Evolutionary conservation across 2,888 invertebrate genomes (phyloP).

Genomic region (Acrobasis suavella): DNA sequence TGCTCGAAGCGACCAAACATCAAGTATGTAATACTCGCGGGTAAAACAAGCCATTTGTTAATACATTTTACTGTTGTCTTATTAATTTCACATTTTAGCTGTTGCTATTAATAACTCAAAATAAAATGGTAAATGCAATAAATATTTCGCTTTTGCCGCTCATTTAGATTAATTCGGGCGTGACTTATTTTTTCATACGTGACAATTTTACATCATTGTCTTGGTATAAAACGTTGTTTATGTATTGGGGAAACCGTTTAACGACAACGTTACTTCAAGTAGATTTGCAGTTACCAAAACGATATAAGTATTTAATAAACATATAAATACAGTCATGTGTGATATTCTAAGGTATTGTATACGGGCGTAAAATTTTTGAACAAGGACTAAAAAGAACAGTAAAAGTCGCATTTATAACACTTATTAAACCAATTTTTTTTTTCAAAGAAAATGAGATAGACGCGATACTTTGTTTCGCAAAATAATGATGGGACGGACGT

Average conservation of each 20-base stretch:
- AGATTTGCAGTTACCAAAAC: too few relatives aligned
- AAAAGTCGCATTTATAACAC: too few relatives aligned
- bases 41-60: not conserved
- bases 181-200: not conserved
- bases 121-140: not conserved
- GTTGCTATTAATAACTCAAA: not conserved
- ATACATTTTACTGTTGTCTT: not conserved
- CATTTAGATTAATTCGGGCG: not conserved
- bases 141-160: not conserved
- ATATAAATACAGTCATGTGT: too few relatives aligned
- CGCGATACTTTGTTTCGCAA: constrained; percentile 1
- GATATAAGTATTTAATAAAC: too few relatives aligned
- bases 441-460: not conserved
- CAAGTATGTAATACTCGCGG: not conserved
- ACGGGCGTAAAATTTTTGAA: too few relatives aligned
- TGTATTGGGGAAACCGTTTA: too few relatives aligned
- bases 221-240: not conserved
- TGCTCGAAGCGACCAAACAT: not conserved
- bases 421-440: not conserved
- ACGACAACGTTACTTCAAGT: too few relatives aligned
- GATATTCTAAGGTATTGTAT: too few relatives aligned
- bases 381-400: too few relatives aligned
- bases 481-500: constrained; percentile 5
- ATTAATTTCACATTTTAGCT: not conserved
- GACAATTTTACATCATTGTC: not conserved